Base-by-base conservation (phyloP, 2,113 vertebrate genomes). In the Serranochromis macrocephalus region DNA sequence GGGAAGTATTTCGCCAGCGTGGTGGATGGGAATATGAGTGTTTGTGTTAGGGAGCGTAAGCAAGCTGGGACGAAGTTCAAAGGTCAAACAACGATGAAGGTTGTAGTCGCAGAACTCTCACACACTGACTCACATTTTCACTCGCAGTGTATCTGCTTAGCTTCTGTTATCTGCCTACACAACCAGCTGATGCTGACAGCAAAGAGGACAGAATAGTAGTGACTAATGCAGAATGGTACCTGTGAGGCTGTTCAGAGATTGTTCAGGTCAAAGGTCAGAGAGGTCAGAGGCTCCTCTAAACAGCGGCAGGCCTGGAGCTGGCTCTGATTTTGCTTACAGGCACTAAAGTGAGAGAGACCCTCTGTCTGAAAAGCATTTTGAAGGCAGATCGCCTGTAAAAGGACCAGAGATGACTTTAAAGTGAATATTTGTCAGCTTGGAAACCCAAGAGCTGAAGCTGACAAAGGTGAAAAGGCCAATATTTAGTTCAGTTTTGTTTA, bases 161-260 rank as follows among this genome's bases (percentile, higher is more conserved):
- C 26, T 78, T 78, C 73, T 78, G 73, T 51, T 45, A 78, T 78
- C 73, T 78, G 26, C 73, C 26, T 78, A 49, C 73, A 78, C 73
- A 78, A n/a, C 45, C 73, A 78, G 73, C 45, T 78, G 45, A 78
- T 31, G 45, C 40, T 78, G 73, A 78, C 26, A 49, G 45, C 73
- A 78, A 5, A 75, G 26, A 51, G 45, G 42, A 51, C 45, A 78
- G 45, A 51, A n/a, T 78, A 78, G 45, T 51, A 49, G 71, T 75
- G 71, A 49, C 71, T 75, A 19, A 47, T 75, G 29, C 45, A 49
- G 16, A 47, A 78, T 29, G 31, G 42, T 31, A 78, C 42, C 42
- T 31, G 42, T 49, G 71, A 78, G 40, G 42, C 42, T 49, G 21
- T 42, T 42, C 66, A 73, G 66, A 73, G 38, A 40, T 68, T 68